phyloP scores from a whole-genome alignment of 2,113 vertebrate genomes.

The Gnathochromis pfefferi region DNA sequence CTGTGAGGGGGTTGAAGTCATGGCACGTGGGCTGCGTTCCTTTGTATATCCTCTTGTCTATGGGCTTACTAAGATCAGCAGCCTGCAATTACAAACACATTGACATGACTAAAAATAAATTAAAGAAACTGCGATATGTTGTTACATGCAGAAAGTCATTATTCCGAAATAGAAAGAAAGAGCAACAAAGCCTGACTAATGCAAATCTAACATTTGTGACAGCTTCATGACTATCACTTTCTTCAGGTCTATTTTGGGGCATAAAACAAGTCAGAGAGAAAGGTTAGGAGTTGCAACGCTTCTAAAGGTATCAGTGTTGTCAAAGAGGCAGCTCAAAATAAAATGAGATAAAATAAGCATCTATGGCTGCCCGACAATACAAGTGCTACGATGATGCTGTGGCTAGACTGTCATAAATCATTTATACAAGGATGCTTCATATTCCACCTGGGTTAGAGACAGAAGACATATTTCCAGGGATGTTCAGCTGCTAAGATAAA shows the following conservation, averaged over 20 bases:
- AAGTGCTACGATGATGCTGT: background rate
- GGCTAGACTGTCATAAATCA: background rate
- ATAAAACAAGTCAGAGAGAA: background rate
- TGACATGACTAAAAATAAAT: background rate
- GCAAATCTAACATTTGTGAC: background rate
- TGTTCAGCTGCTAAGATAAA: background rate
- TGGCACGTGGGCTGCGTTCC: constrained; percentile 99
- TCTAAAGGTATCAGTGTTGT: background rate
- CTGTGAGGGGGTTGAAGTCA: constrained; percentile 98
- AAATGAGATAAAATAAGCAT: background rate
- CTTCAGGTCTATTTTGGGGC: background rate
- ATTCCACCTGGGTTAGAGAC: background rate
- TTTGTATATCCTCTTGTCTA: constrained; percentile 99
- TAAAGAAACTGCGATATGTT: background rate
- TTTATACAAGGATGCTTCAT: background rate
- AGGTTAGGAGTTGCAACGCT: background rate
- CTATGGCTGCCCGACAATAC: background rate
- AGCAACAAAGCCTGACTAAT: background rate
- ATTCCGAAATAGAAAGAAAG: background rate
- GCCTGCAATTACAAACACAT: constrained; percentile 77
- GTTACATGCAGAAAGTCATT: background rate
- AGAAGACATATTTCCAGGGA: background rate
- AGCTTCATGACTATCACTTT: background rate
- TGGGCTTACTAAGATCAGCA: constrained; percentile 96
- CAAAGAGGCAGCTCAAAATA: background rate